Percentiles rank a stretch among this genome's conserved stretches.
Evolutionary conservation across 2,888 invertebrate genomes (phyloP).

Genomic region (Halictus quadricinctus): DNA sequence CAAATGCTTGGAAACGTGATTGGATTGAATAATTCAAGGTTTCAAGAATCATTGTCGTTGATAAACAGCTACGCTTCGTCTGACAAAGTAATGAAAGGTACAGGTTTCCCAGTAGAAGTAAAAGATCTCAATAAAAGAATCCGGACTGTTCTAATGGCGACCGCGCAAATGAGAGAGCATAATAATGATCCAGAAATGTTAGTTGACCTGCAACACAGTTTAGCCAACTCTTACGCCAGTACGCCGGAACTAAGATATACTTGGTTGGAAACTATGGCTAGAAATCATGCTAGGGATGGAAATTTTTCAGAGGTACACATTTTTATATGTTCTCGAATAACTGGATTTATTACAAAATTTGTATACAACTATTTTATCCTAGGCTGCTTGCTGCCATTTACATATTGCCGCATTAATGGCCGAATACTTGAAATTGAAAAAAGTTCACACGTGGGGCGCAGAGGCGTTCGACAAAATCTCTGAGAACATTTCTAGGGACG

Average conservation of each 20-base stretch:
- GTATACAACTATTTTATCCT: slow-evolving; percentile 49
- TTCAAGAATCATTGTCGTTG: slow-evolving; percentile 95
- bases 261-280: slow-evolving; percentile 97
- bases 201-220: slow-evolving; percentile 94
- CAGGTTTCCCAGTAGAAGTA: slow-evolving; percentile 94
- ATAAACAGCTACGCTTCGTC: slow-evolving; percentile 97
- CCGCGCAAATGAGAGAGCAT: slow-evolving; percentile 95
- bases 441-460: slow-evolving; percentile 92
- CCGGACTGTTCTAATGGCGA: slow-evolving; percentile 96
- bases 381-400: slow-evolving; percentile 96
- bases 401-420: slow-evolving; percentile 98
- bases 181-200: slow-evolving; percentile 96
- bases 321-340: neutral
- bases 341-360: neutral
- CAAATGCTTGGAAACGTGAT: slow-evolving; percentile 95
- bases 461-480: slow-evolving; percentile 92
- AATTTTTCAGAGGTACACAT: slow-evolving; percentile 92
- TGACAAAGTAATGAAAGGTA: slow-evolving; percentile 97
- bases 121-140: slow-evolving; percentile 96
- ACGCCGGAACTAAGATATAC: slow-evolving; percentile 97
- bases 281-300: slow-evolving; percentile 91
- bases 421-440: slow-evolving; percentile 93
- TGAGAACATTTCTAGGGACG: slow-evolving; percentile 93
- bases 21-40: slow-evolving; percentile 95
- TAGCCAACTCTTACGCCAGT: slow-evolving; percentile 96